These are phyloP conservation scores for Hypselothyrea guttata DNA, from an alignment of 2,888 invertebrate species.

Conservation along the genomic window DNA sequence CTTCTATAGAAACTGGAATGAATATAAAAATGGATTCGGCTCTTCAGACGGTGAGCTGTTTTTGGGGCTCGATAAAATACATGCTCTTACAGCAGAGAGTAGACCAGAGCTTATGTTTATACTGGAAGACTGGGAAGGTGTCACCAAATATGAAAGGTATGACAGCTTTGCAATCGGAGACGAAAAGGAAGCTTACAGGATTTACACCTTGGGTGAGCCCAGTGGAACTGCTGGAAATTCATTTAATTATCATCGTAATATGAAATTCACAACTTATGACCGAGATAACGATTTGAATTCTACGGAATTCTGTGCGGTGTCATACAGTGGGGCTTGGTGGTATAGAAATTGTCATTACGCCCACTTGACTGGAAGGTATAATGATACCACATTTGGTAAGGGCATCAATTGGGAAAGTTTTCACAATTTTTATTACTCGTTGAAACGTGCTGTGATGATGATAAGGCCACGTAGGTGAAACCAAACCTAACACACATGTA, in stretches of 20 bases:
- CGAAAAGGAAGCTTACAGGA: background rate
- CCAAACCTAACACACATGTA: too few species aligned
- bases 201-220: slow-evolving; percentile 2
- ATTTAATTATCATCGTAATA: background rate
- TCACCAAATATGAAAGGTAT: background rate
- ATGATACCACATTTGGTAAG: slow-evolving; percentile 3
- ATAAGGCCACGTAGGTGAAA: background rate
- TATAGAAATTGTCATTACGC: background rate
- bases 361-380: slow-evolving; percentile 2
- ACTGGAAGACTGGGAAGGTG: background rate
- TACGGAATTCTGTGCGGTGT: slow-evolving; percentile 1
- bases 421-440: background rate
- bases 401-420: slow-evolving; percentile 5
- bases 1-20: slow-evolving; percentile 3
- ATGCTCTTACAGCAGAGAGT: background rate
- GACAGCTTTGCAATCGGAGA: slow-evolving; percentile 7
- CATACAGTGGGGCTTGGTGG: too few species aligned
- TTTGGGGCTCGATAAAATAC: slow-evolving; percentile 10
- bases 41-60: slow-evolving; percentile 1
- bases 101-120: background rate
- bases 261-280: slow-evolving; percentile 17
- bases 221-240: slow-evolving; percentile 12
- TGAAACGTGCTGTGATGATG: slow-evolving; percentile 4
- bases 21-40: slow-evolving; percentile 1
- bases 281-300: background rate